A percentile compares a stretch with the other conserved stretches of the same genome.
Conservation (phyloP, 2,888 invertebrate genomes). For the Ischnus inquisitorius region DNA sequence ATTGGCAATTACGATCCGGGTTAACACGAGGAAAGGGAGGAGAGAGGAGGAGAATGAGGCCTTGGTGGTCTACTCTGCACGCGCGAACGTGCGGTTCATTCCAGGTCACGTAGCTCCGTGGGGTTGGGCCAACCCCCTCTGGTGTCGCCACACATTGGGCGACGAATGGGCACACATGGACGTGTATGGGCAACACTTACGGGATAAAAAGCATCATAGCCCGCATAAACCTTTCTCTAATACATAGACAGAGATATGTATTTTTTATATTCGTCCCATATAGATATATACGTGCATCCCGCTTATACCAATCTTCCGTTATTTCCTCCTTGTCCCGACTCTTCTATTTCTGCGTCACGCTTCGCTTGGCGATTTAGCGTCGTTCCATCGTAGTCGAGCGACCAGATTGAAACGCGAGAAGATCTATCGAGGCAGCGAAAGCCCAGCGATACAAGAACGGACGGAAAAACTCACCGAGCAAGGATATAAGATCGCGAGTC, state of each 20-base stretch:
- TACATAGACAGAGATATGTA: not conserved
- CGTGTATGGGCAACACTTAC: constrained; percentile 14
- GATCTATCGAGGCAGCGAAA: not conserved
- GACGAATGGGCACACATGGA: not conserved
- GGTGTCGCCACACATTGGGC: constrained; percentile 15
- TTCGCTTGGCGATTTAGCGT: not conserved
- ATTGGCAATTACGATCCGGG: constrained; percentile 70
- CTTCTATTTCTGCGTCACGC: not conserved
- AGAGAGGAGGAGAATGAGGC: not conserved
- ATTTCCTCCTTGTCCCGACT: not conserved
- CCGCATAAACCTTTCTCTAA: constrained; percentile 3
- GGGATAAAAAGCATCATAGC: constrained; percentile 32
- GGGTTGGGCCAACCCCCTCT: constrained; percentile 20
- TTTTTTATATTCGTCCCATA: not conserved
- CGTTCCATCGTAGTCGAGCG: not conserved
- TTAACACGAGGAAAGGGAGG: constrained; percentile 51
- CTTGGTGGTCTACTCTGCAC: constrained; percentile 46
- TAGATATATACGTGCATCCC: not conserved
- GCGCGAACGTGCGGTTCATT: constrained; percentile 56
- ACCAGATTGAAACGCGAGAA: not conserved
- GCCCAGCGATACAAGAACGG: not conserved
- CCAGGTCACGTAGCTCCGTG: constrained; percentile 57
- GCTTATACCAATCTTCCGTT: not conserved
- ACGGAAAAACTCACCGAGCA: not conserved
- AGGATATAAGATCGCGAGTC: no score